These are phyloP conservation scores for Mellilla xanthometata DNA, from an alignment of 2,888 invertebrate genomes.

Conservation along the genomic window DNA sequence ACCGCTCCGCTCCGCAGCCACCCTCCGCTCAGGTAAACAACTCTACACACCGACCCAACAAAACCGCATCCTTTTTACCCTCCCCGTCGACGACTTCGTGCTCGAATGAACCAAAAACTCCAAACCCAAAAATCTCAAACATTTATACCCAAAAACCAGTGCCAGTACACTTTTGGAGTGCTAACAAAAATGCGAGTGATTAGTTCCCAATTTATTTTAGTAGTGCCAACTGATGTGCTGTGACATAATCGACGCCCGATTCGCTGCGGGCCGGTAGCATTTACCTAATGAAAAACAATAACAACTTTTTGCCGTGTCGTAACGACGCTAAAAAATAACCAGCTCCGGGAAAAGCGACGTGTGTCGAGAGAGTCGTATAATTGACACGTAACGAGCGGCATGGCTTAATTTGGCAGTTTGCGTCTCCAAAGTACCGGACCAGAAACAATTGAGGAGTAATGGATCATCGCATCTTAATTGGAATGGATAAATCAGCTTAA, in stretches of 20 bases:
- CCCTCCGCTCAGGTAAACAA: constrained; percentile 69
- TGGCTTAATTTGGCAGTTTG: constrained; percentile 19
- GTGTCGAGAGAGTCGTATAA: constrained; percentile 10
- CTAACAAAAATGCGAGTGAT: constrained; percentile 55
- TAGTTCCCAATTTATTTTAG: constrained; percentile 56
- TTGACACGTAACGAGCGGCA: constrained; percentile 9
- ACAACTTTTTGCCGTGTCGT: constrained; percentile 9
- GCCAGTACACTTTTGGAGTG: constrained; percentile 55
- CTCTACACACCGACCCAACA: constrained; percentile 29
- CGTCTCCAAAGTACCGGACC: constrained; percentile 1
- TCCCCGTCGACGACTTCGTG: constrained; percentile 33
- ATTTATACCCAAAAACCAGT: constrained; percentile 45
- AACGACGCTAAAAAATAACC: constrained; percentile 9
- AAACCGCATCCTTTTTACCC: constrained; percentile 4
- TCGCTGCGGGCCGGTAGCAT: constrained; percentile 9
- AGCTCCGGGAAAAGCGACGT: constrained; percentile 6
- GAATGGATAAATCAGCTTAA: constrained; percentile 8
- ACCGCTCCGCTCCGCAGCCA: constrained; percentile 50
- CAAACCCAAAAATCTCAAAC: constrained; percentile 21
- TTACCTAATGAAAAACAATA: constrained; percentile 16
- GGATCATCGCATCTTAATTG: constrained; percentile 1
- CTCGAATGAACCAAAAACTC: constrained; percentile 44
- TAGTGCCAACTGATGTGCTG: constrained; percentile 52
- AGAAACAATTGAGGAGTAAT: constrained; percentile 1
- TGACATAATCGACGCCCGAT: constrained; percentile 44